Percentiles rank a stretch among this genome's conserved stretches.
phyloP scores from a whole-genome alignment of 53 echinoderm and acorn worm species.

The Echinometra lucunter region DNA sequence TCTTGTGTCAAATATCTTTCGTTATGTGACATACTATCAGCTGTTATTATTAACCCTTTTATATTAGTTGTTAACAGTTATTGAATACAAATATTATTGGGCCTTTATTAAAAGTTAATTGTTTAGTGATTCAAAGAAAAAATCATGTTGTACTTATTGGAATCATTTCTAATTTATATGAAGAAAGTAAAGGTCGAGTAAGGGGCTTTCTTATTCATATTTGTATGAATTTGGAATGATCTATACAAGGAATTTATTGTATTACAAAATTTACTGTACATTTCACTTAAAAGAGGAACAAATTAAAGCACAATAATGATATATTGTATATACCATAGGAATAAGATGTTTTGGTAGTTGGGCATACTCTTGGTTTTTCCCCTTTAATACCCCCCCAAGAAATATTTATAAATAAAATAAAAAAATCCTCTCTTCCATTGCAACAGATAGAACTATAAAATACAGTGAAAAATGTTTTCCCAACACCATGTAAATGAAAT shows the following conservation, averaged over 20 bases:
- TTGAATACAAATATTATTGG: neutral
- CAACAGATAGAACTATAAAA: neutral
- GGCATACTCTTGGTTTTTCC: too few species aligned
- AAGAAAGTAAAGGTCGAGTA: neutral
- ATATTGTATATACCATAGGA: too few species aligned
- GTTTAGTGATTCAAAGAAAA: neutral
- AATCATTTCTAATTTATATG: neutral
- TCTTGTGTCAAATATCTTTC: neutral
- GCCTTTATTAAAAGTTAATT: neutral
- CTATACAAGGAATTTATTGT: neutral
- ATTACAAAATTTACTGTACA: too few species aligned
- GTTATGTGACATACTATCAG: neutral
- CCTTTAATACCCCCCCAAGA: too few species aligned
- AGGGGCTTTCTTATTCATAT: neutral
- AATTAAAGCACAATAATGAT: too few species aligned
- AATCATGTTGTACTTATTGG: neutral
- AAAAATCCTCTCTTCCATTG: neutral
- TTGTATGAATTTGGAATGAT: neutral
- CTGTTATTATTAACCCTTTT: neutral
- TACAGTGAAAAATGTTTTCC: neutral
- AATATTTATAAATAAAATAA: too few species aligned
- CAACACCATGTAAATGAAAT: neutral
- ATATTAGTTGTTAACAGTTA: neutral
- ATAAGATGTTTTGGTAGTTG: too few species aligned
- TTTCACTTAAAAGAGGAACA: neutral